A percentile compares a stretch with the other conserved stretches of the same genome.
These are phyloP conservation scores for Stenolophus ochropezus DNA, from an alignment of 2,888 invertebrate species.

Conservation along the genomic window DNA sequence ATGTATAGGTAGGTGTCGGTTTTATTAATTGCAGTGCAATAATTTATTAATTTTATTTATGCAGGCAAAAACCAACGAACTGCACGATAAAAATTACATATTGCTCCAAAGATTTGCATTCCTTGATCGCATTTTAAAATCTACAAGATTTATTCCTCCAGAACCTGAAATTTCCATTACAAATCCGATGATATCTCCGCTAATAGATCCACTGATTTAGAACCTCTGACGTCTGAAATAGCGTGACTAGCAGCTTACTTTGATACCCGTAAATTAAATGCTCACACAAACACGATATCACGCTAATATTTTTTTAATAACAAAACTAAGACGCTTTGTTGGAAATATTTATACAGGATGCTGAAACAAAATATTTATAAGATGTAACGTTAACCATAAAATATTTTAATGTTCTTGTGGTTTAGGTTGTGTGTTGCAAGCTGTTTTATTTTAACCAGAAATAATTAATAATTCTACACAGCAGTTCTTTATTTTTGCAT, in stretches of 20 bases:
- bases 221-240: conserved; percentile 28
- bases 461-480: not conserved
- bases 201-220: conserved; percentile 49
- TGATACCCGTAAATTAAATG: conserved; percentile 47
- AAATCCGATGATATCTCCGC: conserved; percentile 43
- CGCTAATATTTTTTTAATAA: conserved; percentile 54
- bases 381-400: not conserved
- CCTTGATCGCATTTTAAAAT: conserved; percentile 3
- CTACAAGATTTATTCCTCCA: conserved; percentile 24
- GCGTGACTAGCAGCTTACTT: conserved; percentile 43
- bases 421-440: not conserved
- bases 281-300: conserved; percentile 34
- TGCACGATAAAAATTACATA: conserved; percentile 41
- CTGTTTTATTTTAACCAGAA: not conserved
- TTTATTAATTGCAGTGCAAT: conserved; percentile 5
- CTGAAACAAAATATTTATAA: not conserved
- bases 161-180: conserved; percentile 44
- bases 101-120: conserved; percentile 31
- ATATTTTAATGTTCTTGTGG: not conserved
- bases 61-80: conserved; percentile 7
- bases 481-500: not conserved
- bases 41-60: conserved; percentile 37
- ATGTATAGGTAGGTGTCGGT: not conserved
- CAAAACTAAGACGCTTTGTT: conserved; percentile 21
- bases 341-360: conserved; percentile 18